These are phyloP conservation scores for Martes flavigula DNA, from an alignment of 2,797 vertebrate genomes.

Conservation along the genomic window DNA sequence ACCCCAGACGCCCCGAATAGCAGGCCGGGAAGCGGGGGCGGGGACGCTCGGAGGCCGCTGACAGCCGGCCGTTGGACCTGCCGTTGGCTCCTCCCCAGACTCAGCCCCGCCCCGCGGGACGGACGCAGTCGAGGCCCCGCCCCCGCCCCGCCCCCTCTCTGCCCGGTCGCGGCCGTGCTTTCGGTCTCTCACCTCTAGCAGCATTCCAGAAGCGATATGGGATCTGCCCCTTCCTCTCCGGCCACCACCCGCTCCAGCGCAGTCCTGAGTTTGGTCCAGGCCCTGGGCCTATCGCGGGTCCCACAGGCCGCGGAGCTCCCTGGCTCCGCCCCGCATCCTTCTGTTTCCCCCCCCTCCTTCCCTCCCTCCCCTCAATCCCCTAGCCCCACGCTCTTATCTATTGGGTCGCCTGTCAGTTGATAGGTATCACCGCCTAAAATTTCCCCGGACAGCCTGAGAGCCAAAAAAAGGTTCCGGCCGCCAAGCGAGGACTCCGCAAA, in stretches of 20 bases:
- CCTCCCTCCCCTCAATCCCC: too few relatives aligned
- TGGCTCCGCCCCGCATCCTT: background rate
- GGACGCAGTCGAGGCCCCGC: background rate
- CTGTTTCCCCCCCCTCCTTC: background rate
- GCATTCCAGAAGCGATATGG: rapidly evolving
- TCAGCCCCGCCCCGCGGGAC: background rate
- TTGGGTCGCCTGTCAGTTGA: background rate
- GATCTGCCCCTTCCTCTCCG: background rate
- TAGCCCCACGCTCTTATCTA: background rate
- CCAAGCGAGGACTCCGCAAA: background rate
- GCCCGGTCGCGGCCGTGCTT: rapidly evolving
- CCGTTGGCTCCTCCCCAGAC: rapidly evolving
- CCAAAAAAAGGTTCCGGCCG: constrained; percentile 27
- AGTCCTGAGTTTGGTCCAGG: background rate
- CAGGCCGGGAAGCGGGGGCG: rapidly evolving
- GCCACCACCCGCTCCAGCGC: background rate
- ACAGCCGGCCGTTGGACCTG: rapidly evolving
- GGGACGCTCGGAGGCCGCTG: rapidly evolving
- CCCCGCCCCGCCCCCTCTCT: background rate
- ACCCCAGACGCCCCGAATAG: rapidly evolving
- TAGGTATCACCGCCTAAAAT: constrained; percentile 46
- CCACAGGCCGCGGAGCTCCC: background rate
- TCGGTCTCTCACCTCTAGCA: too few relatives aligned
- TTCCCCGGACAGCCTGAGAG: constrained; percentile 31
- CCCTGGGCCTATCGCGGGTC: background rate